Conservation (phyloP, 2,888 invertebrate genomes). For the Camptogramma bilineatum region DNA sequence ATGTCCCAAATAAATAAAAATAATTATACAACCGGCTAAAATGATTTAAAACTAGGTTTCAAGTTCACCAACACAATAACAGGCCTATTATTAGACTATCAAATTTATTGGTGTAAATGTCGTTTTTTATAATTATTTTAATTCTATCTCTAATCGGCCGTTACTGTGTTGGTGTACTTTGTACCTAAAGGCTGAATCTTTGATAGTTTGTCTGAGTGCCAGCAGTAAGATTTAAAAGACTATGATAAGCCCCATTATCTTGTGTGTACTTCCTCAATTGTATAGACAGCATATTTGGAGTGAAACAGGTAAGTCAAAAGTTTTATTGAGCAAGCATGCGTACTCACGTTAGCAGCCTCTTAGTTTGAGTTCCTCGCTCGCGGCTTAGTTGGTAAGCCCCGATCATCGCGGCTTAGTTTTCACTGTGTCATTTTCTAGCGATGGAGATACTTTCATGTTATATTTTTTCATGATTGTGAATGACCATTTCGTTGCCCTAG, state of each 20-base stretch:
- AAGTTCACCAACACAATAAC: not conserved
- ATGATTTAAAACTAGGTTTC: not conserved
- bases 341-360: not conserved
- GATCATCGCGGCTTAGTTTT: too few relatives aligned
- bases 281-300: constrained; percentile 17
- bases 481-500: too few relatives aligned
- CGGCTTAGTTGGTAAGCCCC: too few relatives aligned
- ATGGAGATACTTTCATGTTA: too few relatives aligned
- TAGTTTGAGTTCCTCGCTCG: too few relatives aligned
- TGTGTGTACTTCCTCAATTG: not conserved
- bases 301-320: constrained; percentile 21
- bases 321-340: not conserved
- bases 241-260: not conserved
- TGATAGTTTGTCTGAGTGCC: not conserved
- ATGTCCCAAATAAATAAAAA: not conserved
- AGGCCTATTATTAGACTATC: not conserved
- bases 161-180: constrained; percentile 1
- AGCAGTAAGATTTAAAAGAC: not conserved
- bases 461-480: too few relatives aligned
- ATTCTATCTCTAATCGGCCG: too few relatives aligned
- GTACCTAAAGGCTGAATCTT: not conserved
- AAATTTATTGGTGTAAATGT: not conserved
- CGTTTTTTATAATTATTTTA: too few relatives aligned
- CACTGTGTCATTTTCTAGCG: too few relatives aligned
- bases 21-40: constrained; percentile 4